A percentile compares a stretch with the other conserved stretches of the same genome.
Evolutionary conservation across 2,888 invertebrate species (phyloP).

Genomic region (Dasysyrphus tricinctus): DNA sequence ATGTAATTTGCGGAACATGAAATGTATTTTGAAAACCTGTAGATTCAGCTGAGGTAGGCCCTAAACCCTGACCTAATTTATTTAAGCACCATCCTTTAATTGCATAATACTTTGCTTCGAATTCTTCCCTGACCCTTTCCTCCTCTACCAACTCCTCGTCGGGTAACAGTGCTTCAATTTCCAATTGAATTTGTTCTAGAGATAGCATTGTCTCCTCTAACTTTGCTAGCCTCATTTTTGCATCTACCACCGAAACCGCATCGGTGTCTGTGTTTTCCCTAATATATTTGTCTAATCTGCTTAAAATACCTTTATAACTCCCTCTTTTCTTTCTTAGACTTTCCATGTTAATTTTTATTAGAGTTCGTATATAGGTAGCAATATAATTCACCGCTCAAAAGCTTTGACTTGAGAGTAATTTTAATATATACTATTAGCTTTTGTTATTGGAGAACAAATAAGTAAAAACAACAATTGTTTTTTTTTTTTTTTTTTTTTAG

Average conservation of each 20-base stretch:
- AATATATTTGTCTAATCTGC: constrained; percentile 5
- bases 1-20: no score
- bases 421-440: no score
- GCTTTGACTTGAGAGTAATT: no score
- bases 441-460: no score
- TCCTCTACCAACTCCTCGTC: no score
- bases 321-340: neutral
- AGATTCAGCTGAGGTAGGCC: no score
- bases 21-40: no score
- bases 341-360: neutral
- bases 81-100: no score
- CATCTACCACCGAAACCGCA: neutral
- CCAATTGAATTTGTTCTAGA: constrained; percentile 4
- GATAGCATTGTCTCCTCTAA: neutral
- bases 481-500: no score
- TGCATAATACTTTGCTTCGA: neutral
- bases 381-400: no score
- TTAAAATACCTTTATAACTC: neutral
- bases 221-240: neutral
- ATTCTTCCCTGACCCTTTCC: neutral
- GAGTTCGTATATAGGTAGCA: neutral
- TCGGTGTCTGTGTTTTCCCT: neutral
- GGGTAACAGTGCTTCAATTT: constrained; percentile 4
- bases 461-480: no score
- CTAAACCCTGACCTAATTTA: no score